Conservation (phyloP, 1,140 invertebrate genomes). For the Papilio polyxenes region DNA sequence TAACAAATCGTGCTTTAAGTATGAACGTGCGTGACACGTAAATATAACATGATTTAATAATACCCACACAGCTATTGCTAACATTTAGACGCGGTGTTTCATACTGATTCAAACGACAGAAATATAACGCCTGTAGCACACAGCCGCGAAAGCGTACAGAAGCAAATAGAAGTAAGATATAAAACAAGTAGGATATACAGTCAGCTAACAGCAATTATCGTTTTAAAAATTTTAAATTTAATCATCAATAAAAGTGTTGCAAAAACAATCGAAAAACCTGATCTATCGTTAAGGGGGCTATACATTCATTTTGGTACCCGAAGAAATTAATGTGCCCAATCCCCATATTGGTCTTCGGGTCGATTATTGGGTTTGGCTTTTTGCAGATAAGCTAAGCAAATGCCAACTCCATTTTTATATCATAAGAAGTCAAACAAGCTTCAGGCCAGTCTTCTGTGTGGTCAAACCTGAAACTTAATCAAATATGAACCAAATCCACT, state of each 20-base stretch:
- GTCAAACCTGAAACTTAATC: neutral
- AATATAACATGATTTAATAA: conserved; percentile 53
- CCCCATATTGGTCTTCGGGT: neutral
- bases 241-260: too few relatives aligned
- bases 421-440: too few relatives aligned
- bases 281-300: neutral
- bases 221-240: too few relatives aligned
- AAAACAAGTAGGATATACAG: too few relatives aligned
- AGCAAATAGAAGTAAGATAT: neutral
- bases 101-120: conserved; percentile 45
- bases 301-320: neutral
- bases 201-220: too few relatives aligned
- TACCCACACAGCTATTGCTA: conserved; percentile 39
- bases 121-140: conserved; percentile 40
- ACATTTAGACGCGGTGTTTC: conserved; percentile 47
- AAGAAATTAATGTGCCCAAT: neutral
- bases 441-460: too few relatives aligned
- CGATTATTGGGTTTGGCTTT: neutral
- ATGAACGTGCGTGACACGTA: conserved; percentile 48
- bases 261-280: too few relatives aligned
- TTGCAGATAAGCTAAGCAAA: too few relatives aligned
- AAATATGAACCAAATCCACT: neutral
- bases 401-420: too few relatives aligned
- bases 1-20: conserved; percentile 44
- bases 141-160: neutral